A percentile compares a stretch with the other conserved stretches of the same genome.
Evolutionary conservation across 2,888 invertebrate species (phyloP).

Genomic region (Drosophila pegasa): DNA sequence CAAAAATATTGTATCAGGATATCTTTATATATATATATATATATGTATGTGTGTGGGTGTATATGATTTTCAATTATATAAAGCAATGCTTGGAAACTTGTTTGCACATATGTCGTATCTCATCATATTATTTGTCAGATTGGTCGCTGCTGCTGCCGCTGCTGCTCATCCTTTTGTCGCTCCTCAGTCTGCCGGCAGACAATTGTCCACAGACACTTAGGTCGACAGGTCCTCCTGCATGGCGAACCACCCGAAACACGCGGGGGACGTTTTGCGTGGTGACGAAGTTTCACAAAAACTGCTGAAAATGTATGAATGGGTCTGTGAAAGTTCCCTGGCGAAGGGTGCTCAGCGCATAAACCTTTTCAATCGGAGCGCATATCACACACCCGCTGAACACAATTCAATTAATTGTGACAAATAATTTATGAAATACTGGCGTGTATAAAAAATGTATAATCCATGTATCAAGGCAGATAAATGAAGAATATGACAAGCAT

Average conservation of each 20-base stretch:
- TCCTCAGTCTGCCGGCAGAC: constrained; percentile 12
- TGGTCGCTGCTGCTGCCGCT: constrained; percentile 12
- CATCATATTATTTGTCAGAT: constrained; percentile 84
- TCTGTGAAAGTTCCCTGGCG: constrained; percentile 21
- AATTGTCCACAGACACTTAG: constrained; percentile 39
- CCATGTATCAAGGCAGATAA: constrained; percentile 72
- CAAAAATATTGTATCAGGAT: constrained; percentile 48
- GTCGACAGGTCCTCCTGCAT: background rate
- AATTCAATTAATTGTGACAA: constrained; percentile 84
- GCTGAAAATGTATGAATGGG: constrained; percentile 55
- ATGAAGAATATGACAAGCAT: constrained; percentile 85
- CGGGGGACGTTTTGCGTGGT: constrained; percentile 66
- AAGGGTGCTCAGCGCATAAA: background rate
- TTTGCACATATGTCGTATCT: constrained; percentile 85
- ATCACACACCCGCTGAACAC: constrained; percentile 62
- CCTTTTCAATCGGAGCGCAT: constrained; percentile 9
- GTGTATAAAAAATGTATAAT: constrained; percentile 67
- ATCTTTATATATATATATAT: constrained; percentile 7
- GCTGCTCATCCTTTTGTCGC: constrained; percentile 71
- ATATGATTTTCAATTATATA: constrained; percentile 83
- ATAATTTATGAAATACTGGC: constrained; percentile 80
- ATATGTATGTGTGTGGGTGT: background rate
- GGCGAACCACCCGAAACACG: constrained; percentile 21
- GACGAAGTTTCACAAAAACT: constrained; percentile 69
- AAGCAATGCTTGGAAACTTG: constrained; percentile 79